Evolutionary conservation across 1,140 invertebrate species (phyloP).

Genomic region (Drosophila lini): DNA sequence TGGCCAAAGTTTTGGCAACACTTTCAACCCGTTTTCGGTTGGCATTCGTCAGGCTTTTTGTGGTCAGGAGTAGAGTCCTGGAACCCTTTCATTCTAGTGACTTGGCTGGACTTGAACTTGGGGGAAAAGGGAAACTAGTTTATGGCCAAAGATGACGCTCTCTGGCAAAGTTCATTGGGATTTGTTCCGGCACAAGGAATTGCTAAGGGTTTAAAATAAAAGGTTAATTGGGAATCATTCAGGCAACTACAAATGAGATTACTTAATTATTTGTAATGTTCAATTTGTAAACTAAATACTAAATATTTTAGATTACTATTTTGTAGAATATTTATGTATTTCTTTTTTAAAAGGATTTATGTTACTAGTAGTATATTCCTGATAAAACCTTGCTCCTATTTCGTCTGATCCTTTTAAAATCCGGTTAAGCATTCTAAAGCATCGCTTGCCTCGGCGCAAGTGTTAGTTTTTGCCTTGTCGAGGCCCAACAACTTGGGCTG

Average conservation of each 20-base stretch:
- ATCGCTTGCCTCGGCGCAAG: background rate
- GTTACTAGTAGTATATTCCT: no score
- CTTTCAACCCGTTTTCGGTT: constrained; percentile 26
- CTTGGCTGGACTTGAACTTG: background rate
- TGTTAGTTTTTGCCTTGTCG: constrained; percentile 44
- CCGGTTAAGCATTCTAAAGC: constrained; percentile 17
- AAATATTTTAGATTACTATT: background rate
- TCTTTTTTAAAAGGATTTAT: no score
- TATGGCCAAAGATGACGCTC: constrained; percentile 4
- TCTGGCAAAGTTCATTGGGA: constrained; percentile 26
- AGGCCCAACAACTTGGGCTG: constrained; percentile 28
- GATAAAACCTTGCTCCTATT: background rate
- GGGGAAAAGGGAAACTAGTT: background rate
- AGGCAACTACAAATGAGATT: background rate
- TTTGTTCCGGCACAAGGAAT: constrained; percentile 4
- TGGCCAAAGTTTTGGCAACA: constrained; percentile 51
- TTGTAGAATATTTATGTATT: background rate
- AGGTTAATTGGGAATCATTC: background rate
- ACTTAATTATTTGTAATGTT: background rate
- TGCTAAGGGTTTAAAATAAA: background rate
- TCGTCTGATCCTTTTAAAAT: constrained; percentile 38
- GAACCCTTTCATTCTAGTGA: background rate
- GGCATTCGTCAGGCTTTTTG: constrained; percentile 60
- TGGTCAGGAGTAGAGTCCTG: constrained; percentile 24
- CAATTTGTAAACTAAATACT: background rate